These are phyloP conservation scores for Lepidurus apus DNA, from an alignment of 1,140 invertebrate genomes.

Conservation along the genomic window DNA sequence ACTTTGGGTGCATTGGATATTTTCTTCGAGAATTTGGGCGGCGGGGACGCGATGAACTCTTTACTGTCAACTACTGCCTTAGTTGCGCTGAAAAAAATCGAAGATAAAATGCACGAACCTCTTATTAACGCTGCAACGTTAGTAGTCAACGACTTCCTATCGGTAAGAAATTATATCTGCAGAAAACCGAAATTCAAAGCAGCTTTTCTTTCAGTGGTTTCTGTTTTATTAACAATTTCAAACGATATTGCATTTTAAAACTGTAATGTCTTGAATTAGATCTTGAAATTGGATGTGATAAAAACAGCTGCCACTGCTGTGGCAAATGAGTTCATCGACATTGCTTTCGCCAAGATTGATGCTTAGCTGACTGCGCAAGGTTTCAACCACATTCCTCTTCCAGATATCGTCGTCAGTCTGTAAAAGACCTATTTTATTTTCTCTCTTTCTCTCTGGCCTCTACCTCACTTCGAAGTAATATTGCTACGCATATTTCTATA, in stretches of 20 bases:
- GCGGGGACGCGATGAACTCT: neutral
- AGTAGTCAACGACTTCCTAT: neutral
- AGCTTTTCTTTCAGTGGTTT: no score
- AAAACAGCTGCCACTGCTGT: neutral
- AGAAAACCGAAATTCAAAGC: no score
- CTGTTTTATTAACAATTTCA: neutral
- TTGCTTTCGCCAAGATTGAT: neutral
- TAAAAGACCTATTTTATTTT: neutral
- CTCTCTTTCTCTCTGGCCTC: neutral
- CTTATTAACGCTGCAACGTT: neutral
- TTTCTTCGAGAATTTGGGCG: neutral
- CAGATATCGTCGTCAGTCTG: neutral
- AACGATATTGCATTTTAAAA: neutral
- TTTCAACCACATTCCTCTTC: neutral
- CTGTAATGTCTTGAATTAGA: neutral
- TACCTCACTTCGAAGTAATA: neutral
- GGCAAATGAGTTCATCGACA: neutral
- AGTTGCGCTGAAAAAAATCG: neutral
- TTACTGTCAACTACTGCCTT: neutral
- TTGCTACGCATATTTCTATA: neutral
- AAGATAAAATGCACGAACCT: neutral
- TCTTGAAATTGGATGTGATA: neutral
- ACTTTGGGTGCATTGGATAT: neutral
- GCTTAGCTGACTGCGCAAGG: neutral
- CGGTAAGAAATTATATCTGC: neutral